Evolutionary conservation across 2,888 invertebrate species (phyloP).

Genomic region (Cephus spinipes): DNA sequence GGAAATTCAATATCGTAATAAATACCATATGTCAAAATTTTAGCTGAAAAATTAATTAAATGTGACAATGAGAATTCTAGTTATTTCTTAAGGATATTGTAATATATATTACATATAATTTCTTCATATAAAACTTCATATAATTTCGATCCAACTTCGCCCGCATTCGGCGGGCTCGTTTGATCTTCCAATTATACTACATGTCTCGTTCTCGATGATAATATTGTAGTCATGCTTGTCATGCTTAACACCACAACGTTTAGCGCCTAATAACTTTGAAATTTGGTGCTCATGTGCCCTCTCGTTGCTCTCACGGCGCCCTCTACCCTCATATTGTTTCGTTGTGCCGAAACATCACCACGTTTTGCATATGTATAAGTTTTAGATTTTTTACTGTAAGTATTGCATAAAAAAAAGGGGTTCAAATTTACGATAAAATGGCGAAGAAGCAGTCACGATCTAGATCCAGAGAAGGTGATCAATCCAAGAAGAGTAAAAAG

Average conservation of each 20-base stretch:
- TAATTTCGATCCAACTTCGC: no score
- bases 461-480: slow-evolving; percentile 16
- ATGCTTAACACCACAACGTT: slow-evolving; percentile 14
- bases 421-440: background rate
- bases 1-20: no score
- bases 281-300: slow-evolving; percentile 5
- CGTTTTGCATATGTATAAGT: background rate
- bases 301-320: slow-evolving; percentile 1
- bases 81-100: no score
- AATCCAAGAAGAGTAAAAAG: slow-evolving; percentile 8
- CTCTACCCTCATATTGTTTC: slow-evolving; percentile 16
- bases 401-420: no score
- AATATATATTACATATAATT: no score
- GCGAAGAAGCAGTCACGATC: slow-evolving; percentile 18
- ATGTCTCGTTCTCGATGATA: slow-evolving; percentile 19
- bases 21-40: no score
- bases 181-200: no score
- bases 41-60: no score
- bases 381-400: background rate
- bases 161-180: no score
- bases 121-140: no score
- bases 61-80: no score
- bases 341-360: slow-evolving; percentile 13
- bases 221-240: slow-evolving; percentile 21
- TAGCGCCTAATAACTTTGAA: slow-evolving; percentile 9